Percentiles rank a stretch among this genome's conserved stretches.
These are phyloP conservation scores for Metallyticus violacea DNA, from an alignment of 2,888 invertebrate genomes.

Conservation along the genomic window DNA sequence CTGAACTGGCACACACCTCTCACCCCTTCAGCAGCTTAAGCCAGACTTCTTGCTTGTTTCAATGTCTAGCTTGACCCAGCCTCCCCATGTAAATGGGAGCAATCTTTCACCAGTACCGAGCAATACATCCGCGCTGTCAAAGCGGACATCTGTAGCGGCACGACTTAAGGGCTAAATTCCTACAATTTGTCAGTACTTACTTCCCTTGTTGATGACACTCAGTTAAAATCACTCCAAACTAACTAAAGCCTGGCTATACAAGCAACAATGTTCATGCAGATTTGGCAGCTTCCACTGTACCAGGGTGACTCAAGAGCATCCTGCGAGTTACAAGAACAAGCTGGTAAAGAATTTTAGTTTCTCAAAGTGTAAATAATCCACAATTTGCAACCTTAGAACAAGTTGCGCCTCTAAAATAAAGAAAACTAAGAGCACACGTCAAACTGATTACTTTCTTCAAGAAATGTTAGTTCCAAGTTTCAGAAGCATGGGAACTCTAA, in stretches of 20 bases:
- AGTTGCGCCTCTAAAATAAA: too few relatives aligned
- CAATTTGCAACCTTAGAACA: too few relatives aligned
- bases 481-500: too few relatives aligned
- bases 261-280: too few relatives aligned
- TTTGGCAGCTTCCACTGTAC: too few relatives aligned
- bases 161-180: background rate
- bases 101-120: background rate
- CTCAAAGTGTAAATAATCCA: too few relatives aligned
- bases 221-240: background rate
- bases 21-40: background rate
- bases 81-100: background rate
- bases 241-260: background rate
- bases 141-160: background rate
- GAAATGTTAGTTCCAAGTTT: too few relatives aligned
- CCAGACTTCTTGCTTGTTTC: background rate
- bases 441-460: too few relatives aligned
- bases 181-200: background rate
- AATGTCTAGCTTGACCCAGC: background rate
- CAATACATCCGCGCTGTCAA: background rate
- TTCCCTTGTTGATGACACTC: background rate
- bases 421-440: too few relatives aligned
- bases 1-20: background rate
- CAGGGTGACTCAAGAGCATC: too few relatives aligned
- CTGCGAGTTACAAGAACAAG: too few relatives aligned
- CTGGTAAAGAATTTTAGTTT: too few relatives aligned